These are phyloP conservation scores for Temnothorax ravouxi DNA, from an alignment of 2,888 invertebrate species.

Conservation along the genomic window DNA sequence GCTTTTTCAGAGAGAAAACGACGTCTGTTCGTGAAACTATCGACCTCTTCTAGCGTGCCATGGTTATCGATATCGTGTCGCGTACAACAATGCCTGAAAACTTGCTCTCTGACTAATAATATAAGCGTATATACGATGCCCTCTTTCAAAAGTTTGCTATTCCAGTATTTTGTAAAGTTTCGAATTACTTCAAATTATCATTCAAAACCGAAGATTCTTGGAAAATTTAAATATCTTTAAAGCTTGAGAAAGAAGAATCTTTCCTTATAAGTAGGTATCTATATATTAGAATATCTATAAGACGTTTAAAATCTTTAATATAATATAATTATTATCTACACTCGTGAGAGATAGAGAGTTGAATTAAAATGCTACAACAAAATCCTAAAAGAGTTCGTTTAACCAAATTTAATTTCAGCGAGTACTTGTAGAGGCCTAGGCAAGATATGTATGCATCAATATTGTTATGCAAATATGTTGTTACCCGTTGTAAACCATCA, in stretches of 20 bases:
- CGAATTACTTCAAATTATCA: background rate
- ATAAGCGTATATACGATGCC: background rate
- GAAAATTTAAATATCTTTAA: background rate
- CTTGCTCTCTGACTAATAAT: conserved; percentile 66
- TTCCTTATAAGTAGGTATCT: no score
- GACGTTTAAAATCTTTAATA: background rate
- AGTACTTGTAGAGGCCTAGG: background rate
- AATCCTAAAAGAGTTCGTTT: background rate
- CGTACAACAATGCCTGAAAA: conserved; percentile 70
- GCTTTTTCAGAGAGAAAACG: conserved; percentile 51
- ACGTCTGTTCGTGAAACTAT: conserved; percentile 63
- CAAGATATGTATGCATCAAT: background rate
- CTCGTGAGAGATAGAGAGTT: background rate
- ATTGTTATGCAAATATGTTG: conserved; percentile 10
- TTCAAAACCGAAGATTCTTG: background rate
- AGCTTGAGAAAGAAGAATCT: background rate
- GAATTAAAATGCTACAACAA: background rate
- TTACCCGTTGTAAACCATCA: background rate
- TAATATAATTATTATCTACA: background rate
- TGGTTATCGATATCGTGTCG: conserved; percentile 50
- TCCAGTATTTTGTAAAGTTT: background rate
- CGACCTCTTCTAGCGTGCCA: conserved; percentile 59
- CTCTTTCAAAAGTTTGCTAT: conserved; percentile 11
- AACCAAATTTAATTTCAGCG: background rate
- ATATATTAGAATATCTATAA: background rate